Evolutionary conservation across 2,113 vertebrate species (phyloP).

Genomic region (Plotosus lineatus): DNA sequence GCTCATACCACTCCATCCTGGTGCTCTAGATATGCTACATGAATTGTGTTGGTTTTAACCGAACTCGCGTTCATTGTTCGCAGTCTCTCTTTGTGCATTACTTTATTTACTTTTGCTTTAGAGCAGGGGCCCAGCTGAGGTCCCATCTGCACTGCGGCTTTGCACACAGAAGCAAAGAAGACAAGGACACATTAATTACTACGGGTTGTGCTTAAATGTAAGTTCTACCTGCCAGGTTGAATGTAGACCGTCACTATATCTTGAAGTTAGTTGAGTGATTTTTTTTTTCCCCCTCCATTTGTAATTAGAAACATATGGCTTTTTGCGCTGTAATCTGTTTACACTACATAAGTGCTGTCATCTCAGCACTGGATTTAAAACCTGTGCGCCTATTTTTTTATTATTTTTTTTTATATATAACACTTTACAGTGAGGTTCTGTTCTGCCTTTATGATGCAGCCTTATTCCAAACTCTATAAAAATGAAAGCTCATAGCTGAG

Average conservation of each 20-base stretch:
- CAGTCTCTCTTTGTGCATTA: constrained; percentile 23
- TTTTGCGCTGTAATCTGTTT: constrained; percentile 3
- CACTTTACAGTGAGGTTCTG: neutral
- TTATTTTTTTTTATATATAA: too few species aligned
- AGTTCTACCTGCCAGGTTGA: constrained; percentile 14
- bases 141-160: constrained; percentile 21
- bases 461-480: constrained; percentile 14
- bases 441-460: neutral
- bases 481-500: neutral
- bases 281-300: constrained; percentile 8
- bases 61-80: constrained; percentile 39
- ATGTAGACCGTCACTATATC: constrained; percentile 7
- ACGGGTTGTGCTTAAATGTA: constrained; percentile 11
- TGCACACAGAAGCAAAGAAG: constrained; percentile 3
- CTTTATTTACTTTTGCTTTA: constrained; percentile 35
- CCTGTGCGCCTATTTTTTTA: neutral
- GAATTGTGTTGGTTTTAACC: constrained; percentile 31
- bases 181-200: constrained; percentile 22
- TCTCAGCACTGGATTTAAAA: neutral
- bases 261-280: neutral
- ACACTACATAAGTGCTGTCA: neutral
- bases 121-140: constrained; percentile 27
- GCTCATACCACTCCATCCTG: constrained; percentile 35
- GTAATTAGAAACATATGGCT: constrained; percentile 14
- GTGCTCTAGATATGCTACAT: constrained; percentile 40